Evolutionary conservation across 1,140 invertebrate species (phyloP).

Genomic region (Pinna nobilis): DNA sequence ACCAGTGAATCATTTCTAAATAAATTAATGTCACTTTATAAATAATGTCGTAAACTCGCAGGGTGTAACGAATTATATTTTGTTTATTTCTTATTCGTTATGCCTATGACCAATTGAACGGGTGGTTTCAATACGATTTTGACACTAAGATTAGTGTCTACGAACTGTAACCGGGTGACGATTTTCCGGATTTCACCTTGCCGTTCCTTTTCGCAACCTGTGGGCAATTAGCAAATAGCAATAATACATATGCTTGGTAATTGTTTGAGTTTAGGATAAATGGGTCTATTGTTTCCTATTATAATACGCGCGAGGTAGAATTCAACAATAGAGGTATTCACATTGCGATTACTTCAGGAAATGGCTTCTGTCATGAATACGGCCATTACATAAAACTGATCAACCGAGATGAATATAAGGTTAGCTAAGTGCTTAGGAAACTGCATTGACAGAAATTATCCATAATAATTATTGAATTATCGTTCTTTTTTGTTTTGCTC

Average conservation of each 20-base stretch:
- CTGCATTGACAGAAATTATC: constrained; percentile 25
- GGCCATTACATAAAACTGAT: constrained; percentile 28
- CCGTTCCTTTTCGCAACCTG: no score
- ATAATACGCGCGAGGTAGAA: neutral
- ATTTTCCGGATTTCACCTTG: no score
- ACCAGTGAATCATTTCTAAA: no score
- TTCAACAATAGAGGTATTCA: neutral
- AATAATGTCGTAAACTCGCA: no score
- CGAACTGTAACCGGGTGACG: no score
- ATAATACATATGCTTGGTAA: neutral
- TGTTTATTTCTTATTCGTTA: no score
- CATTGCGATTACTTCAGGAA: constrained; percentile 30
- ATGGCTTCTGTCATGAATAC: constrained; percentile 46
- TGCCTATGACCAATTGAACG: no score
- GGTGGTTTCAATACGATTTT: no score
- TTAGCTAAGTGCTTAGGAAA: constrained; percentile 31
- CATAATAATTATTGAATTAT: constrained; percentile 17
- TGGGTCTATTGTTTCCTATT: neutral
- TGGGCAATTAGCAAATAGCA: neutral
- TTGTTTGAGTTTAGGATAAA: no score
- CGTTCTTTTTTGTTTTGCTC: neutral
- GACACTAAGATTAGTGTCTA: no score
- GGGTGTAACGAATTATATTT: no score
- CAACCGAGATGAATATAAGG: constrained; percentile 28
- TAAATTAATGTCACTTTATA: no score